Percentiles rank a stretch among this genome's conserved stretches.
Evolutionary conservation across 2,113 vertebrate genomes (phyloP).

Genomic region (Zootoca vivipara): DNA sequence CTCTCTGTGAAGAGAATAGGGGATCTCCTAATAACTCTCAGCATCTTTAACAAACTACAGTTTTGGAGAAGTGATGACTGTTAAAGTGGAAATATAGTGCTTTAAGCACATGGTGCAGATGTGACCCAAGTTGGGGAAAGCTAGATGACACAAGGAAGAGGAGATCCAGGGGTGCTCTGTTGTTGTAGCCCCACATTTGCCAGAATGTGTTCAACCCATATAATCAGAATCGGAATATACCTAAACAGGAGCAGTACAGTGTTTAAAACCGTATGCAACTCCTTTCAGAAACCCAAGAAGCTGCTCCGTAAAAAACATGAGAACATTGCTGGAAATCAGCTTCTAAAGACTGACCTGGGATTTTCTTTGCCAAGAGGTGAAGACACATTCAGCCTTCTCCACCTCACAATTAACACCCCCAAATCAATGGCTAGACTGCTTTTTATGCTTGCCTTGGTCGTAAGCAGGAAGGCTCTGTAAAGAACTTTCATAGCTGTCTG

Average conservation of each 20-base stretch:
- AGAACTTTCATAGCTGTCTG: conserved; percentile 59
- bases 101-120: too few relatives aligned
- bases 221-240: not conserved
- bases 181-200: not conserved
- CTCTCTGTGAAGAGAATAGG: too few relatives aligned
- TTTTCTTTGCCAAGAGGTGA: conserved; percentile 29
- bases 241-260: not conserved
- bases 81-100: too few relatives aligned
- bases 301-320: conserved; percentile 34
- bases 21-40: too few relatives aligned
- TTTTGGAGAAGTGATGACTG: too few relatives aligned
- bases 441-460: conserved; percentile 68
- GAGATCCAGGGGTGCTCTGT: too few relatives aligned
- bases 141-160: not conserved
- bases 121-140: too few relatives aligned
- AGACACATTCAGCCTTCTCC: conserved; percentile 27
- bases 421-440: conserved; percentile 55
- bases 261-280: not conserved
- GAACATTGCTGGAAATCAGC: conserved; percentile 50
- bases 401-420: conserved; percentile 55
- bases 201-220: not conserved
- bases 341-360: conserved; percentile 54
- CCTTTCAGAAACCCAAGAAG: not conserved
- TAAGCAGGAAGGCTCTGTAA: conserved; percentile 53
- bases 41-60: too few relatives aligned